These are phyloP conservation scores for Drosophila varians DNA, from an alignment of 1,140 invertebrate species.

Conservation along the genomic window DNA sequence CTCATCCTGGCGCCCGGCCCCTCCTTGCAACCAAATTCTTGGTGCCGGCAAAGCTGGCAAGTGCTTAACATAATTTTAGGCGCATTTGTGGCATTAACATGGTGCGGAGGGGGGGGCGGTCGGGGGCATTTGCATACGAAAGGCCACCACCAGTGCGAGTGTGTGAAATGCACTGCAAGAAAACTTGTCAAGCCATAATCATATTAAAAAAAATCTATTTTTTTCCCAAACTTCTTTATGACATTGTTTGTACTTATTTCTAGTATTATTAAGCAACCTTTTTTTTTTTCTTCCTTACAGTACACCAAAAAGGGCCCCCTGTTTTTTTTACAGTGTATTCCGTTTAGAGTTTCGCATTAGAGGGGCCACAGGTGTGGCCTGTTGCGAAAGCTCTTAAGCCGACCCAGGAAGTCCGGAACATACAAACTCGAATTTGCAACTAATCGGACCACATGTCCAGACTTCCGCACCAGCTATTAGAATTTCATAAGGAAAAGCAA, in stretches of 20 bases:
- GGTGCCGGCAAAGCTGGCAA: slow-evolving; percentile 24
- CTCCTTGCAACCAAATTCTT: not conserved
- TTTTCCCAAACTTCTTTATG: too few species aligned
- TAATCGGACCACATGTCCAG: slow-evolving; percentile 18
- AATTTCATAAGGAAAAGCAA: slow-evolving; percentile 55
- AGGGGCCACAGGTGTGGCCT: slow-evolving; percentile 48
- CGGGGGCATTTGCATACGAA: slow-evolving; percentile 27
- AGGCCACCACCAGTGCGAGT: not conserved
- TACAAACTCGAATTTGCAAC: not conserved
- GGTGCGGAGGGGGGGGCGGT: too few species aligned
- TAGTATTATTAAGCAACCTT: too few species aligned
- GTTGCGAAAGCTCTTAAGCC: slow-evolving; percentile 50
- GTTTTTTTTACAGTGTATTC: slow-evolving; percentile 5
- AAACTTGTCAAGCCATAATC: too few species aligned
- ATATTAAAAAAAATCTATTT: too few species aligned
- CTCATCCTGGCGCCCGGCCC: not conserved
- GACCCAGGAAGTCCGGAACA: slow-evolving; percentile 15
- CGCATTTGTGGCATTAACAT: slow-evolving; percentile 61
- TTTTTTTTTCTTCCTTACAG: too few species aligned
- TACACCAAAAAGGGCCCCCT: too few species aligned
- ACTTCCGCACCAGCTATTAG: slow-evolving; percentile 47
- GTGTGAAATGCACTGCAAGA: slow-evolving; percentile 9
- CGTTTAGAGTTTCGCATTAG: slow-evolving; percentile 14
- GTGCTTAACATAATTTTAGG: slow-evolving; percentile 71
- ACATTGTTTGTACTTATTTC: too few species aligned